Conservation (phyloP, 2,797 vertebrate genomes). For the Denticeps clupeoides region DNA sequence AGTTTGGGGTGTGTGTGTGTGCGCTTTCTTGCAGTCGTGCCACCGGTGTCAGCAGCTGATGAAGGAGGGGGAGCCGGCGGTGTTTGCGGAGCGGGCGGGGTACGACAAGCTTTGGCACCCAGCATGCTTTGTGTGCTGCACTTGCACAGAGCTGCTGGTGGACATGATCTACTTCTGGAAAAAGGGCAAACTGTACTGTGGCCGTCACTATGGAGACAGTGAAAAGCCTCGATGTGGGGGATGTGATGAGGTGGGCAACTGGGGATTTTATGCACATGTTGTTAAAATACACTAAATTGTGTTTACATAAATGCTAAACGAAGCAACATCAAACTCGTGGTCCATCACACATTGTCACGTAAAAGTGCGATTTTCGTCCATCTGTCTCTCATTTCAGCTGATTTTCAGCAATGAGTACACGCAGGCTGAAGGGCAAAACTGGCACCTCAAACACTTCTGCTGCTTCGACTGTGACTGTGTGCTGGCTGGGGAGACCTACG, state of each 20-base stretch:
- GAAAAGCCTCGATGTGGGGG: constrained; percentile 92
- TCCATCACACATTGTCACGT: no score
- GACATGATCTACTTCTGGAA: constrained; percentile 99
- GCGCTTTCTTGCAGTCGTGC: constrained; percentile 59
- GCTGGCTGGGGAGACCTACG: constrained; percentile 87
- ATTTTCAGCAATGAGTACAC: constrained; percentile 98
- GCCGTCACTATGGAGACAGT: constrained; percentile 94
- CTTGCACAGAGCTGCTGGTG: constrained; percentile 81
- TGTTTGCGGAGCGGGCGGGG: constrained; percentile 87
- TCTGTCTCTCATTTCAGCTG: no score
- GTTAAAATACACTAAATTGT: no score
- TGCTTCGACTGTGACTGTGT: constrained; percentile 94
- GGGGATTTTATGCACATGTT: no score
- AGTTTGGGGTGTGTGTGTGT: background rate
- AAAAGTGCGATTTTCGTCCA: no score
- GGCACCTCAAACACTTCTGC: constrained; percentile 99
- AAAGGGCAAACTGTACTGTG: constrained; percentile 85
- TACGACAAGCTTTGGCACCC: constrained; percentile 95
- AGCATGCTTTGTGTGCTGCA: constrained; percentile 84
- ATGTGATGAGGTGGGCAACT: constrained; percentile 86
- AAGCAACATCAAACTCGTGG: no score
- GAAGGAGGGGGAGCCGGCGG: constrained; percentile 81
- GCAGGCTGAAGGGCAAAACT: constrained; percentile 86
- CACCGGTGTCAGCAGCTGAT: constrained; percentile 73
- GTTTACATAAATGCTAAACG: no score